Evolutionary conservation across 2,888 invertebrate species (phyloP).

Genomic region (Xestia rhomboidea): DNA sequence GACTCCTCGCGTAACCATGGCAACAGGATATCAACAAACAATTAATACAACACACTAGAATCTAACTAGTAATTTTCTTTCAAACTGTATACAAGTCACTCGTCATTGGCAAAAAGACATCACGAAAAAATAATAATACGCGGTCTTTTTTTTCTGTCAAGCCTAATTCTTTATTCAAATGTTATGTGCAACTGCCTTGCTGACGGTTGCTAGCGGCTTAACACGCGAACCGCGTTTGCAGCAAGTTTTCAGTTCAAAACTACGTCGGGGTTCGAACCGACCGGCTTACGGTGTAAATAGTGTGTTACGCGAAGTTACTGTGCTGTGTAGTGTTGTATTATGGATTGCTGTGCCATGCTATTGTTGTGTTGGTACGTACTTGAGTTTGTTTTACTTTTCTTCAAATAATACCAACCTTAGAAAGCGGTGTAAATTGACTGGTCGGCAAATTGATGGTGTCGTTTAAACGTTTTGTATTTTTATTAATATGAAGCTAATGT

Average conservation of each 20-base stretch:
- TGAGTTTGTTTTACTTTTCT: background rate
- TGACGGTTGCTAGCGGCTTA: conserved; percentile 79
- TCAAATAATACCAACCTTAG: background rate
- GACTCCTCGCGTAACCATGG: conserved; percentile 52
- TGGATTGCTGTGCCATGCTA: conserved; percentile 63
- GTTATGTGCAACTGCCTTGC: conserved; percentile 81
- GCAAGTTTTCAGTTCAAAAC: conserved; percentile 86
- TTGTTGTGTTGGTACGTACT: conserved; percentile 67
- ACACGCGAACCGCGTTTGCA: conserved; percentile 87
- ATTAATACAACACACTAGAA: conserved; percentile 13
- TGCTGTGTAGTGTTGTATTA: conserved; percentile 69
- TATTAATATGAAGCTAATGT: background rate
- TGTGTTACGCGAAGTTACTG: conserved; percentile 61
- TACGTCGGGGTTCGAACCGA: conserved; percentile 80
- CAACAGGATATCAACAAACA: conserved; percentile 60
- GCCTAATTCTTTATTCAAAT: conserved; percentile 68
- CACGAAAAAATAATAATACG: background rate
- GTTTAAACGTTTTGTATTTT: background rate
- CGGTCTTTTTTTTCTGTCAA: background rate
- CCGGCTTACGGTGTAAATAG: conserved; percentile 71
- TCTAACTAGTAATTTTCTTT: conserved; percentile 22
- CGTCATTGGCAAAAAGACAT: background rate
- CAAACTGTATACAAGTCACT: conserved; percentile 9
- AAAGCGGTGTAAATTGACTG: background rate
- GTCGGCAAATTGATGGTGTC: background rate